Conservation (phyloP, 1,140 invertebrate species). For the Ladona fulva region DNA sequence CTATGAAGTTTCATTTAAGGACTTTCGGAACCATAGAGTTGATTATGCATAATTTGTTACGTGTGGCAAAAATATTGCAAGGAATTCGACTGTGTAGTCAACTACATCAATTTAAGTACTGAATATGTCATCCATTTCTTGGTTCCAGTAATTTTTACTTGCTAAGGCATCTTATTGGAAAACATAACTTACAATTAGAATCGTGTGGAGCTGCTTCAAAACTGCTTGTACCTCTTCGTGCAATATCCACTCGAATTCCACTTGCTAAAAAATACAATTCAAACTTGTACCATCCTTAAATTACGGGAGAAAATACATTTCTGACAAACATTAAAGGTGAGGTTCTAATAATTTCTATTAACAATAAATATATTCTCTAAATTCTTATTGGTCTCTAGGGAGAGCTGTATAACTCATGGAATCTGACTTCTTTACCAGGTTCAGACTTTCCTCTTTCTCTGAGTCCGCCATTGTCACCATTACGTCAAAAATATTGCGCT, state of each 20-base stretch:
- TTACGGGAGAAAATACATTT: conserved; percentile 17
- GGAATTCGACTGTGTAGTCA: no score
- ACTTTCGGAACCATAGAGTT: no score
- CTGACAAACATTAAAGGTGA: no score
- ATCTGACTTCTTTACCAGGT: conserved; percentile 57
- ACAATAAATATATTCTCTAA: conserved; percentile 21
- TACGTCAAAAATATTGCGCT: background rate
- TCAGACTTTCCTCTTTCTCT: conserved; percentile 74
- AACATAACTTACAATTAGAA: conserved; percentile 60
- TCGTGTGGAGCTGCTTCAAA: conserved; percentile 69
- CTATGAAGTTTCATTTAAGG: no score
- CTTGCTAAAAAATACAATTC: conserved; percentile 54
- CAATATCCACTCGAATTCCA: conserved; percentile 88
- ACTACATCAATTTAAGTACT: no score
- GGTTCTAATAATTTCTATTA: conserved; percentile 24
- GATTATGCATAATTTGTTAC: no score
- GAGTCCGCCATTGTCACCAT: conserved; percentile 55
- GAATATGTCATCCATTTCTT: no score
- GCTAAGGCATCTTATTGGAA: no score
- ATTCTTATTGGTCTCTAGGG: conserved; percentile 23
- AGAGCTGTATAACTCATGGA: conserved; percentile 29
- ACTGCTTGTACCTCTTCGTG: conserved; percentile 81
- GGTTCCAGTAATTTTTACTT: no score
- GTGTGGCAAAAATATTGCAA: no score
- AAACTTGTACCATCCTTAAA: conserved; percentile 20